These are phyloP conservation scores for Myotis brandtii DNA, from an alignment of 2,113 vertebrate species.

Conservation along the genomic window DNA sequence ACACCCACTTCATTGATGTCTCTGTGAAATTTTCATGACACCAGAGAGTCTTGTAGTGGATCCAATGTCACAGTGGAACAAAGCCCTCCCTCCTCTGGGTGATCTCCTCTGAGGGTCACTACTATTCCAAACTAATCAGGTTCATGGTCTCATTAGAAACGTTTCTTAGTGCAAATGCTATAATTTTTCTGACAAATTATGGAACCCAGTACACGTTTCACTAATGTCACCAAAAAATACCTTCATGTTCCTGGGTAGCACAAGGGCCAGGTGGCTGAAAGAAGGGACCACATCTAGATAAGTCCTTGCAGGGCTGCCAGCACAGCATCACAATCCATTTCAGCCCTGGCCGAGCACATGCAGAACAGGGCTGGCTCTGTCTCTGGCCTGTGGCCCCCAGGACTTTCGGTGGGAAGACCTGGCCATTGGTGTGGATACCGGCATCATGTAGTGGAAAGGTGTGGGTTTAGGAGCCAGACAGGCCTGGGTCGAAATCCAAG, in stretches of 20 bases:
- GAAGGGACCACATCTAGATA: background rate
- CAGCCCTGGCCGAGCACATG: accelerated
- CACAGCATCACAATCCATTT: background rate
- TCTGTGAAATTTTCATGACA: background rate
- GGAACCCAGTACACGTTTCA: background rate
- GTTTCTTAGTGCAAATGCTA: background rate
- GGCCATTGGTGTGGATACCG: background rate
- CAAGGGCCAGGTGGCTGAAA: background rate
- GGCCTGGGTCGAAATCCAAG: background rate
- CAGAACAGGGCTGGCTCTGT: background rate
- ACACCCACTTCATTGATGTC: background rate
- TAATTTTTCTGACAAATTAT: background rate
- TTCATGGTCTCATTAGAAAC: background rate
- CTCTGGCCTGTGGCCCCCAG: background rate
- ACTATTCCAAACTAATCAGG: background rate
- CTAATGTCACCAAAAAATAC: background rate
- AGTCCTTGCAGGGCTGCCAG: too few relatives aligned
- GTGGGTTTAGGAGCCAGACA: background rate
- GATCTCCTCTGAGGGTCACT: background rate
- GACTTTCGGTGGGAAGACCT: background rate
- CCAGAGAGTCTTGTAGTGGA: background rate
- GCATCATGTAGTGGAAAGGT: background rate
- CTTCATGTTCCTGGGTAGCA: background rate
- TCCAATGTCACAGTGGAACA: background rate
- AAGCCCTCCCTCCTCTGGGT: background rate